phyloP scores from a whole-genome alignment of 2,113 vertebrate genomes.

The Tamias sibiricus region DNA sequence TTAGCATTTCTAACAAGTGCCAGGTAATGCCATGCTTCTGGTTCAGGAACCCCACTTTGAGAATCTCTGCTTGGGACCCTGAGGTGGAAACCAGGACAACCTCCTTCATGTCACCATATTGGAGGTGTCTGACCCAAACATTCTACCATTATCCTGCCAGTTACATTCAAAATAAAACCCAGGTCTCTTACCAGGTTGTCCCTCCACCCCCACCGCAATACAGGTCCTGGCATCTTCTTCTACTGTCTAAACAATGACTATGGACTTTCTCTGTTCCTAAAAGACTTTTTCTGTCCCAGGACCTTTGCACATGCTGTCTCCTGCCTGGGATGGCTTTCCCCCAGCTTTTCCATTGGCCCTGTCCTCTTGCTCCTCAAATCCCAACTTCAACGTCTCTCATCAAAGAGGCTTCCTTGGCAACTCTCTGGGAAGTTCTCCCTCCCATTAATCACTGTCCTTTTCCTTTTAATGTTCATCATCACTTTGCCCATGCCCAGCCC shows the following conservation, averaged over 20 bases:
- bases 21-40: background rate
- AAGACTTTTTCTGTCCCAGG: background rate
- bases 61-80: background rate
- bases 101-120: background rate
- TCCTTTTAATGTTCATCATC: background rate
- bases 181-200: background rate
- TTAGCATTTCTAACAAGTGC: constrained; percentile 16
- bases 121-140: background rate
- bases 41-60: background rate
- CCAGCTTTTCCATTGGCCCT: background rate
- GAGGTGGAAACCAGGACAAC: background rate
- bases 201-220: accelerated
- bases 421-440: background rate
- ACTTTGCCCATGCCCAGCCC: background rate
- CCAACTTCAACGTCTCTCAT: background rate
- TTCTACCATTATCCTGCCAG: background rate
- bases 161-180: constrained; percentile 2
- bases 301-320: background rate
- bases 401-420: background rate
- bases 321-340: background rate
- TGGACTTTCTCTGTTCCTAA: background rate
- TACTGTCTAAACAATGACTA: background rate
- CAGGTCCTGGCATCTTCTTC: background rate
- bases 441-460: background rate
- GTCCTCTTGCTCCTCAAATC: background rate